phyloP scores from a whole-genome alignment of 2,888 invertebrate genomes.

The Sarcophaga variegata region DNA sequence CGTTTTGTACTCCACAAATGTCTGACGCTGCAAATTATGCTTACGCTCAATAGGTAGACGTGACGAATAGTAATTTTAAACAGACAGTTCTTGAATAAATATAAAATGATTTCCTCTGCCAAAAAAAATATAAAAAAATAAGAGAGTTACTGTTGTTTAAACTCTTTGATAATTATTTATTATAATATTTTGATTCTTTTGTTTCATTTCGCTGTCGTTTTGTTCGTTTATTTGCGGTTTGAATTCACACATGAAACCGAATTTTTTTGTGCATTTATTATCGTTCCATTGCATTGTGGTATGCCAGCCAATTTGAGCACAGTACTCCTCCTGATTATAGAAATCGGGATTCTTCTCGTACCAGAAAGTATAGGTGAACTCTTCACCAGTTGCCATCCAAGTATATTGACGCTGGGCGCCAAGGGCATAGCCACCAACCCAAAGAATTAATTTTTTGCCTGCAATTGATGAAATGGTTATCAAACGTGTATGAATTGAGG shows the following conservation, averaged over 20 bases:
- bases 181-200: conserved; percentile 29
- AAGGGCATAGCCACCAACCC: conserved; percentile 41
- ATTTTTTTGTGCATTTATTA: conserved; percentile 33
- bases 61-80: too few species aligned
- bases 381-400: conserved; percentile 37
- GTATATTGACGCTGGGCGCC: neutral
- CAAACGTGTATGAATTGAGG: too few species aligned
- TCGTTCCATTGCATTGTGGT: conserved; percentile 33
- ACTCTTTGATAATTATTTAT: neutral
- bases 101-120: too few species aligned
- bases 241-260: conserved; percentile 47
- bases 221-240: too few species aligned
- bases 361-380: conserved; percentile 37
- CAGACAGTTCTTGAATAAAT: too few species aligned
- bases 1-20: too few species aligned
- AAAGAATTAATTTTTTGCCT: conserved; percentile 23
- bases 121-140: too few species aligned
- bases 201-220: neutral
- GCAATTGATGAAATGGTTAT: too few species aligned
- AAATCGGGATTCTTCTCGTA: conserved; percentile 15
- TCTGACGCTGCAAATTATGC: too few species aligned
- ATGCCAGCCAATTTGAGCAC: conserved; percentile 40
- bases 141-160: neutral
- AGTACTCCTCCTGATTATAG: conserved; percentile 16
- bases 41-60: too few species aligned